phyloP scores from a whole-genome alignment of 1,140 invertebrate species.

The Solenopsis invicta region DNA sequence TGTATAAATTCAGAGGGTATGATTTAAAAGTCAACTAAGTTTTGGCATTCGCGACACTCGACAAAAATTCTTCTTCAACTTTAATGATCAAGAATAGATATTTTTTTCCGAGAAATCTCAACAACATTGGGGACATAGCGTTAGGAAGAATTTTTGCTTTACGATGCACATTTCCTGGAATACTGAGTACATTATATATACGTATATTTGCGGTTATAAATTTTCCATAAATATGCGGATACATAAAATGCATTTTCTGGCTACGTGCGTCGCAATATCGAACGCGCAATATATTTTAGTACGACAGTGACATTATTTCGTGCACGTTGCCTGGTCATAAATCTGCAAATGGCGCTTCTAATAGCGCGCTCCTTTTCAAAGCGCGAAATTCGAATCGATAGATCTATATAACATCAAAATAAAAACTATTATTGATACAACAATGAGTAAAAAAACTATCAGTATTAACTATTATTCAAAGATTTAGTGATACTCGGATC shows the following conservation, averaged over 20 bases:
- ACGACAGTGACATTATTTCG: slow-evolving; percentile 61
- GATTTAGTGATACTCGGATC: background rate
- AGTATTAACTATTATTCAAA: background rate
- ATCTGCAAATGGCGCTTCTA: slow-evolving; percentile 53
- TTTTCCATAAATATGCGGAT: slow-evolving; percentile 54
- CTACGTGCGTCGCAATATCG: slow-evolving; percentile 60
- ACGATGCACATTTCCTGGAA: slow-evolving; percentile 4
- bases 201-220: slow-evolving; percentile 50
- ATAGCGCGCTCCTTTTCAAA: slow-evolving; percentile 20
- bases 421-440: background rate
- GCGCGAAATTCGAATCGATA: slow-evolving; percentile 26
- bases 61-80: background rate
- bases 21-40: background rate
- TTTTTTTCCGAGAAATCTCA: background rate
- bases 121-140: background rate
- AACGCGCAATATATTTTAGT: slow-evolving; percentile 55
- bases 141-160: background rate
- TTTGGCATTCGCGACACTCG: background rate
- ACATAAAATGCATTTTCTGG: slow-evolving; percentile 61
- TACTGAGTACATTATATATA: slow-evolving; percentile 14
- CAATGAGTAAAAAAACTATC: background rate
- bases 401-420: background rate
- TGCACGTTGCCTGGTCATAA: slow-evolving; percentile 55
- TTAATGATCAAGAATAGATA: background rate
- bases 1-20: background rate